Evolutionary conservation across 2,113 vertebrate genomes (phyloP), one percentile per base, ranked within the genome.

Genomic region (Anoura caudifer): DNA sequence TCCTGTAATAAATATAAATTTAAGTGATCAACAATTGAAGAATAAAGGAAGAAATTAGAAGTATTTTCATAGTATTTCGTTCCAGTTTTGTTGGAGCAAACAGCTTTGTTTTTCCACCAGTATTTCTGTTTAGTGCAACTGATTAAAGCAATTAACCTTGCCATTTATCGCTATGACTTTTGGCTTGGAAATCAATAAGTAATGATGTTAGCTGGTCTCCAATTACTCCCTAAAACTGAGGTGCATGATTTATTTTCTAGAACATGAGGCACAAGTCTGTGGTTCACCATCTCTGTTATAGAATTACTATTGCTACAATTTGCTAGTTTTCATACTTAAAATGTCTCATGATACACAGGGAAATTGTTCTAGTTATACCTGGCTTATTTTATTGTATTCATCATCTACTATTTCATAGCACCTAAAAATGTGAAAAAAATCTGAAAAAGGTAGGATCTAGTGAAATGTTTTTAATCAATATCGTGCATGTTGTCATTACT

Each of bases 221-320:
- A 52, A 14, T 89, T 88, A 75, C 22, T 90, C 47, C 50, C 45
- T 93, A 24, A 94, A 92, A 73, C 26, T 73, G 24, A 28, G 9
- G 56, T 91, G 10, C 13, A 33, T 76, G 54, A 84, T 83, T 93
- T 50, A 93, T 93, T 95, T 97, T 36, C 76, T 90, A 65, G 67
- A 93, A 52, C 14, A 56, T 28, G 47, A 92, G 19, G 28, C n/a
- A 59, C 26, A 73, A 63, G 2, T 73, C 72, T 90, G 16, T 88
- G 41, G 95, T 75, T 93, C 85, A 61, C 54, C 28, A 19, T 94
- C 65, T 95, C 33, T 96, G 2, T 95, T 89, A 67, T 4, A 75
- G 17, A 75, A 20, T 81, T 95, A 26, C 11, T 56, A 0, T 72
- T 94, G 54, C 52, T 84, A 47, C 63, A 20, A 70, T 72, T 91